A percentile compares a stretch with the other conserved stretches of the same genome.
These are phyloP conservation scores for Seira musarum DNA, from an alignment of 2,888 invertebrate species.

Conservation along the genomic window DNA sequence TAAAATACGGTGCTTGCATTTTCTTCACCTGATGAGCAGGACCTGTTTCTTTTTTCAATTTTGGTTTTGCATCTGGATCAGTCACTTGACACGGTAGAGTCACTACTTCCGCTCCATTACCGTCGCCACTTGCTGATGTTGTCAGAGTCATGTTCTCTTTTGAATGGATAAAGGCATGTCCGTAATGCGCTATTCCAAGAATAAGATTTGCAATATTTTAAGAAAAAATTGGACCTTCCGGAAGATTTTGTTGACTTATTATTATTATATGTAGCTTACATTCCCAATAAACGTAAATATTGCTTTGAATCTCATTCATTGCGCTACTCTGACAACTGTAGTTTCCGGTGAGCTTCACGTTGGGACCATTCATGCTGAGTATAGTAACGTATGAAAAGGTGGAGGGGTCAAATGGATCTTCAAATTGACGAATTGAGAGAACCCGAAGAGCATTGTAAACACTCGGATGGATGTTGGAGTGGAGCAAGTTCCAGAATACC, in stretches of 20 bases:
- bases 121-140: slow-evolving; percentile 3
- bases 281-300: slow-evolving; percentile 57
- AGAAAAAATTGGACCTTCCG: too few relatives aligned
- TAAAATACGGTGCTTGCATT: neutral
- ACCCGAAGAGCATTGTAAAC: slow-evolving; percentile 40
- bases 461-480: slow-evolving; percentile 42
- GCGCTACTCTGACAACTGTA: slow-evolving; percentile 65
- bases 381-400: slow-evolving; percentile 61
- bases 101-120: slow-evolving; percentile 2
- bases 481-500: slow-evolving; percentile 64
- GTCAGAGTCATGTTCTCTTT: slow-evolving; percentile 52
- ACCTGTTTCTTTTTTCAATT: slow-evolving; percentile 32
- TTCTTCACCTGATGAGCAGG: neutral
- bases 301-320: slow-evolving; percentile 41
- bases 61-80: slow-evolving; percentile 40
- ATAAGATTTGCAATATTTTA: neutral
- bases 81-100: slow-evolving; percentile 56
- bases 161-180: slow-evolving; percentile 31
- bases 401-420: slow-evolving; percentile 59
- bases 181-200: slow-evolving; percentile 1
- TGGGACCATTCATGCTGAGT: slow-evolving; percentile 49
- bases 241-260: neutral
- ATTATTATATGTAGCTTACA: slow-evolving; percentile 29
- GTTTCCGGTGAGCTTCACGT: slow-evolving; percentile 57
- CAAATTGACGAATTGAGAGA: slow-evolving; percentile 20